These are phyloP conservation scores for Thamnaconus septentrionalis DNA, from an alignment of 2,113 vertebrate species.

Conservation along the genomic window DNA sequence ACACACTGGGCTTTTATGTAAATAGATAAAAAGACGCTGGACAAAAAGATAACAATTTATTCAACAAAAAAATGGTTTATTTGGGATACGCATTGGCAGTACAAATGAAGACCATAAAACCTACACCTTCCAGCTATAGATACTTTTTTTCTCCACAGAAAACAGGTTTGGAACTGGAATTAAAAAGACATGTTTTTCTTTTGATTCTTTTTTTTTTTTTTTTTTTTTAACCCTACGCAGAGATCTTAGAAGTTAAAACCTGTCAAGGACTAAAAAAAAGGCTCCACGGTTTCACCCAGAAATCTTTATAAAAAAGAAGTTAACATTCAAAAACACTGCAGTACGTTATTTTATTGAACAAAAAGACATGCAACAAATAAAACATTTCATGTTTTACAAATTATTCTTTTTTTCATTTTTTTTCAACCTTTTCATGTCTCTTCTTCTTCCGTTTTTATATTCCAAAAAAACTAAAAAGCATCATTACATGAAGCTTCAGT, in stretches of 20 bases:
- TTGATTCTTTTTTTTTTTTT: constrained; percentile 67
- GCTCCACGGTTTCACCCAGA: constrained; percentile 78
- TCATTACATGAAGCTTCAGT: constrained; percentile 79
- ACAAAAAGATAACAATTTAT: constrained; percentile 63
- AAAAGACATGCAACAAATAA: constrained; percentile 83
- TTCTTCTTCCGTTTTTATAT: constrained; percentile 58
- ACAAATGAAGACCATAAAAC: constrained; percentile 96
- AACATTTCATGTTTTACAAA: constrained; percentile 83
- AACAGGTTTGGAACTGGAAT: constrained; percentile 78
- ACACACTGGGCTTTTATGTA: too few relatives aligned
- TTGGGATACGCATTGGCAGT: constrained; percentile 96
- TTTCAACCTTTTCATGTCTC: constrained; percentile 44
- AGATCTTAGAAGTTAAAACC: constrained; percentile 86
- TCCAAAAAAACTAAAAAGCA: constrained; percentile 72
- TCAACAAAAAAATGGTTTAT: constrained; percentile 97
- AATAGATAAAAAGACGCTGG: constrained; percentile 21
- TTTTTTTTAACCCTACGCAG: constrained; percentile 81
- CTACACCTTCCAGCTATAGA: constrained; percentile 84
- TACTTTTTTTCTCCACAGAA: constrained; percentile 85
- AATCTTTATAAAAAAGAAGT: constrained; percentile 74
- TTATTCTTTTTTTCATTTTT: constrained; percentile 55
- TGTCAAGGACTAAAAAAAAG: constrained; percentile 75
- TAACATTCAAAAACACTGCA: constrained; percentile 80
- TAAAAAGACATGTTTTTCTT: constrained; percentile 61
- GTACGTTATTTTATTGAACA: constrained; percentile 78